Conservation (phyloP, 2,888 invertebrate genomes). For the Volucella bombylans region DNA sequence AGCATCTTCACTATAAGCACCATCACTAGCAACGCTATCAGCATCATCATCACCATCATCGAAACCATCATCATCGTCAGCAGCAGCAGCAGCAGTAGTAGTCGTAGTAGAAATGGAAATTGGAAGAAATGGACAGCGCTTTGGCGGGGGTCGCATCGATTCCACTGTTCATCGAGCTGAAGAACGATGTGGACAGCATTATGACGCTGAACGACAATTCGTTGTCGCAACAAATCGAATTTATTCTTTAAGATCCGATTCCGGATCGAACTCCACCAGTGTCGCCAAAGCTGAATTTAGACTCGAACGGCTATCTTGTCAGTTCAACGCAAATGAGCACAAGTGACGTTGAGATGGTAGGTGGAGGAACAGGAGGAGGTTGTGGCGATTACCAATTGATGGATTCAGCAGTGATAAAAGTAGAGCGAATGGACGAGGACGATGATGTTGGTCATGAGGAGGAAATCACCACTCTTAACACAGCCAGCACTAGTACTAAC, state of each 20-base stretch:
- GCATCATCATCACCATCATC: background rate
- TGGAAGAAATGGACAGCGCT: conserved; percentile 62
- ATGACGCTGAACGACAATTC: conserved; percentile 82
- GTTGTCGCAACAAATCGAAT: conserved; percentile 82
- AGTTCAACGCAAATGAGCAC: conserved; percentile 33
- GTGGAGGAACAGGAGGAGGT: background rate
- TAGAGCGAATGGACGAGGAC: conserved; percentile 69
- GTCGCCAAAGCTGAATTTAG: conserved; percentile 58
- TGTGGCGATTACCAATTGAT: conserved; percentile 51
- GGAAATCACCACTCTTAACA: conserved; percentile 58
- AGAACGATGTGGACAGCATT: conserved; percentile 80
- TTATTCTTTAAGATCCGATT: conserved; percentile 81
- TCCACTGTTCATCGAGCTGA: conserved; percentile 74
- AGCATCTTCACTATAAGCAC: no score
- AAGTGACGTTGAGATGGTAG: conserved; percentile 6
- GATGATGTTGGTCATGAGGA: conserved; percentile 66
- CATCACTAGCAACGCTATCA: background rate
- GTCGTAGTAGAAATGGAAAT: background rate
- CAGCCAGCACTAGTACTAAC: conserved; percentile 58
- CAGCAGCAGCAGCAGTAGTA: conserved; percentile 24
- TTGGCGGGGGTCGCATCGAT: conserved; percentile 69
- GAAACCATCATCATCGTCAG: background rate
- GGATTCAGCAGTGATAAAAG: conserved; percentile 63
- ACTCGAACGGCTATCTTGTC: conserved; percentile 47
- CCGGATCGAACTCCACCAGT: conserved; percentile 59